Evolutionary conservation across 2,113 vertebrate genomes (phyloP).

Genomic region (Nycticorax nycticorax): DNA sequence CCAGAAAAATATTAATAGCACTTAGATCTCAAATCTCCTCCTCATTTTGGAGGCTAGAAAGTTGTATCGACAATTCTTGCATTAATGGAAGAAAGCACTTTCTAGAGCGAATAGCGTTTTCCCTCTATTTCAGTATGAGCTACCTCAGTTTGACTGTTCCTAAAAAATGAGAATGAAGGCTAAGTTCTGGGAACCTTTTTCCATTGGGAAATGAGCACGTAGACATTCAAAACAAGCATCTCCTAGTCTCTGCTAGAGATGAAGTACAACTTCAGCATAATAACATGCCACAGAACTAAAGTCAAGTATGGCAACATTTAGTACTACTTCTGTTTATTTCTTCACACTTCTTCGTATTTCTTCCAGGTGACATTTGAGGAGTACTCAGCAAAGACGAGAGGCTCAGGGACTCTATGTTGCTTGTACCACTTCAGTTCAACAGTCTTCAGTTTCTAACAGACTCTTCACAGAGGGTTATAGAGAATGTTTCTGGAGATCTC

Average conservation of each 20-base stretch:
- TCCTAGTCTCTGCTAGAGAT: not conserved
- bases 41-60: not conserved
- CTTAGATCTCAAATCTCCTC: not conserved
- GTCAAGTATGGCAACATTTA: not conserved
- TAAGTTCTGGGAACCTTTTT: not conserved
- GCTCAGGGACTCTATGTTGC: not conserved
- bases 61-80: not conserved
- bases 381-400: not conserved
- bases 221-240: not conserved
- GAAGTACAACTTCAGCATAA: not conserved
- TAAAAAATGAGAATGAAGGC: not conserved
- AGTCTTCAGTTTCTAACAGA: not conserved
- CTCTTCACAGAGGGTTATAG: not conserved
- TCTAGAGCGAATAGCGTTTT: not conserved
- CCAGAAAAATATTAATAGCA: not conserved
- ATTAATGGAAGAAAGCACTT: not conserved
- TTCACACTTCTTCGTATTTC: not conserved
- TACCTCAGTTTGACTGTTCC: not conserved
- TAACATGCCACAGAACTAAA: not conserved
- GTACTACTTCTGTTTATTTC: not conserved
- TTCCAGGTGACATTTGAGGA: not conserved
- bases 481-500: not conserved
- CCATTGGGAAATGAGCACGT: accelerated
- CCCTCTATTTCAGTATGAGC: not conserved
- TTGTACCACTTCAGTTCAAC: not conserved